Conservation (phyloP, 2,888 invertebrate genomes). For the Meteorus colon region DNA sequence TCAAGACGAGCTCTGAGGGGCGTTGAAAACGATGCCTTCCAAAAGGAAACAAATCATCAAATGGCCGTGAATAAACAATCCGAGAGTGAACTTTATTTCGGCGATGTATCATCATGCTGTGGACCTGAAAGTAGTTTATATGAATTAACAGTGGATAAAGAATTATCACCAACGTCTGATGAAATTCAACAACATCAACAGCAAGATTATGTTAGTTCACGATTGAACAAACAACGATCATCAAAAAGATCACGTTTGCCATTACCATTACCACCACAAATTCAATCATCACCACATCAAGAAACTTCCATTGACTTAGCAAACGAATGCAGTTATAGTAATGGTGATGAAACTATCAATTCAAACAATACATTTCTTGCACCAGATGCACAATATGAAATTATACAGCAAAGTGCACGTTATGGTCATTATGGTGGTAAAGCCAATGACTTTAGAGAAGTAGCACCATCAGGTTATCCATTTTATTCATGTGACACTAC, state of each 20-base stretch:
- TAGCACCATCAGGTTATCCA: slow-evolving; percentile 24
- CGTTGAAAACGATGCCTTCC: slow-evolving; percentile 85
- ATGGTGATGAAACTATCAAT: slow-evolving; percentile 63
- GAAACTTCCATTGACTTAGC: slow-evolving; percentile 68
- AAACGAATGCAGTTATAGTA: slow-evolving; percentile 66
- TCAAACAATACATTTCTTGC: slow-evolving; percentile 74
- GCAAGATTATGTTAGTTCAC: slow-evolving; percentile 39
- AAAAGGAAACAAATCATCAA: slow-evolving; percentile 75
- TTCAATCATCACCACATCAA: slow-evolving; percentile 64
- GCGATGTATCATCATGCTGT: slow-evolving; percentile 89
- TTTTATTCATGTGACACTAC: slow-evolving; percentile 29
- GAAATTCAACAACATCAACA: slow-evolving; percentile 57
- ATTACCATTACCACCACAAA: slow-evolving; percentile 74
- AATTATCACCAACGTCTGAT: slow-evolving; percentile 45
- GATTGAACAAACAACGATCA: slow-evolving; percentile 72
- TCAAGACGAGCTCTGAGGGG: slow-evolving; percentile 77
- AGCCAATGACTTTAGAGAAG: slow-evolving; percentile 56
- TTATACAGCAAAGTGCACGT: slow-evolving; percentile 73
- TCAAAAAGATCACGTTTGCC: slow-evolving; percentile 77
- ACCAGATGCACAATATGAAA: slow-evolving; percentile 80
- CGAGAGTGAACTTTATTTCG: slow-evolving; percentile 90
- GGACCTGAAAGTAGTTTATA: slow-evolving; percentile 77
- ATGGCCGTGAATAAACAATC: slow-evolving; percentile 76
- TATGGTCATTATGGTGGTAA: slow-evolving; percentile 65
- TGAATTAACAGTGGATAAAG: slow-evolving; percentile 76